These are phyloP conservation scores for Prolemur simus DNA, from an alignment of 2,113 vertebrate genomes.

Conservation along the genomic window DNA sequence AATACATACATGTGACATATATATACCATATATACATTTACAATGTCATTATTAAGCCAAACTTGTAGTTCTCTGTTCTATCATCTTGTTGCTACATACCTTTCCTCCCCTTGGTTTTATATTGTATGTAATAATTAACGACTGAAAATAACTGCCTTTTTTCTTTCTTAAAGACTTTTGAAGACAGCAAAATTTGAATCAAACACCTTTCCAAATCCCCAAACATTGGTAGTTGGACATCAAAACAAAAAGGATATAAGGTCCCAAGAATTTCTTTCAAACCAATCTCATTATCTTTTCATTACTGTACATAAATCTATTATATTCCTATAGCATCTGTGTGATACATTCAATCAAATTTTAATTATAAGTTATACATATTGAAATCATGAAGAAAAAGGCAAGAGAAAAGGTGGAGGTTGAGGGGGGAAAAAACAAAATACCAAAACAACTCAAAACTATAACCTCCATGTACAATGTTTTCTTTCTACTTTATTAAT, in stretches of 20 bases:
- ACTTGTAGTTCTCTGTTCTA: not conserved
- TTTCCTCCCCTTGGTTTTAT: not conserved
- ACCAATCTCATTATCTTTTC: not conserved
- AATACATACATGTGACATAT: not conserved
- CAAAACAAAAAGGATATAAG: not conserved
- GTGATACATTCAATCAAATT: not conserved
- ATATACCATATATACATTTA: not conserved
- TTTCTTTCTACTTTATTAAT: not conserved
- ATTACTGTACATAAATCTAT: not conserved
- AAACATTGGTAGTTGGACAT: not conserved
- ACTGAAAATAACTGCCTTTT: not conserved
- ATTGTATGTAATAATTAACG: not conserved
- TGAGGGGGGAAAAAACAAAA: not conserved
- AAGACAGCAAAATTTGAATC: not conserved
- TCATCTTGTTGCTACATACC: not conserved
- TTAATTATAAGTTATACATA: constrained; percentile 5
- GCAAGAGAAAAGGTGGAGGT: not conserved
- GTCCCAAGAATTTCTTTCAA: not conserved
- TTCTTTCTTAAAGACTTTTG: not conserved
- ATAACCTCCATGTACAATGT: not conserved
- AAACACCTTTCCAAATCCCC: not conserved
- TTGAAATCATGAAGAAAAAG: not conserved
- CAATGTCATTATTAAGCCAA: not conserved
- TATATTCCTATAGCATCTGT: not conserved
- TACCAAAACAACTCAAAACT: not conserved